These are phyloP conservation scores for Chondrilla cf. caribensis DNA, from an alignment of 37 sponge, comb jelly and placozoan species.

Conservation along the genomic window DNA sequence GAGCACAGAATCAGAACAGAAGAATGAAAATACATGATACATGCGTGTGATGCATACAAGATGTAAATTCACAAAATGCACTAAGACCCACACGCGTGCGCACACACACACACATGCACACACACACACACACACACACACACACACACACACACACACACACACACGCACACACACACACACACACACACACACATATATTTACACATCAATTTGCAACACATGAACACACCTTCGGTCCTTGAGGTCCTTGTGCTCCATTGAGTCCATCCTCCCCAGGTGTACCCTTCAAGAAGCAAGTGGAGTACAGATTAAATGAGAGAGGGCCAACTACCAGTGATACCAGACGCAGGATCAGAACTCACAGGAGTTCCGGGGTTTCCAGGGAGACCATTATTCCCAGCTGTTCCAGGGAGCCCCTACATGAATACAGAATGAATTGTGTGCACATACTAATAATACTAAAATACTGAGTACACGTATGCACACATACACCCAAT, in stretches of 20 bases:
- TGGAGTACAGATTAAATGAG: not conserved
- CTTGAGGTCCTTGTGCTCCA: conserved; percentile 43
- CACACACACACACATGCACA: no score
- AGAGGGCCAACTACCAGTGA: not conserved
- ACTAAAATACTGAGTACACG: no score
- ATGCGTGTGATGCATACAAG: no score
- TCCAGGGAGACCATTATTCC: conserved; percentile 62
- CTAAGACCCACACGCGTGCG: no score
- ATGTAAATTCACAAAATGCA: no score
- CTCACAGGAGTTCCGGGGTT: conserved; percentile 59
- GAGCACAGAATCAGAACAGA: not conserved
- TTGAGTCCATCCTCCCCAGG: conserved; percentile 62
- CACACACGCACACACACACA: no score
- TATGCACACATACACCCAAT: no score
- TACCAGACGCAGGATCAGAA: not conserved
- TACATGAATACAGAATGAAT: not conserved
- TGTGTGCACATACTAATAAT: not conserved
- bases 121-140: no score
- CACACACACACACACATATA: no score
- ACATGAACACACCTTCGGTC: conserved; percentile 10
- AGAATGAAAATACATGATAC: not conserved
- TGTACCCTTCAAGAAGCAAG: conserved; percentile 33
- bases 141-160: no score
- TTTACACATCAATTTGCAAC: no score
- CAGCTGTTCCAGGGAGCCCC: conserved; percentile 45